These are phyloP conservation scores for Drosophila paucipuncta DNA, from an alignment of 2,888 invertebrate species.

Conservation along the genomic window DNA sequence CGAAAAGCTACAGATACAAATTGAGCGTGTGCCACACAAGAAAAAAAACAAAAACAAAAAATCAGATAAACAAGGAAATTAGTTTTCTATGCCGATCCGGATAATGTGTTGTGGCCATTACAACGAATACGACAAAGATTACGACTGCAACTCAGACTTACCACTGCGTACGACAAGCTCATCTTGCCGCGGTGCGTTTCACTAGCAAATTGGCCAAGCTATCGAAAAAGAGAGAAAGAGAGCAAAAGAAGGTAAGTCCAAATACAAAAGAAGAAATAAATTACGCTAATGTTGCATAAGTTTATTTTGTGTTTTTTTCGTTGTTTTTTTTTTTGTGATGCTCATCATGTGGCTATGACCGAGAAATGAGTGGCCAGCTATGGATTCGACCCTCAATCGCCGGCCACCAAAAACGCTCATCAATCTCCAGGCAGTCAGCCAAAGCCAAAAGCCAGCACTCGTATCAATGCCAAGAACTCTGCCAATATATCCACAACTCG, in stretches of 20 bases:
- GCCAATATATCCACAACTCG: conserved; percentile 18
- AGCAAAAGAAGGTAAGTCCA: conserved; percentile 37
- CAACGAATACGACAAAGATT: not conserved
- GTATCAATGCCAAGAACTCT: conserved; percentile 75
- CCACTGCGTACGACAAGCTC: conserved; percentile 74
- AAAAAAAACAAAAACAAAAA: not conserved
- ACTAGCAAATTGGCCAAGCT: conserved; percentile 62
- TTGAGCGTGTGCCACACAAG: not conserved
- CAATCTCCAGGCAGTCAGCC: conserved; percentile 55
- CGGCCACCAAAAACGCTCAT: conserved; percentile 45
- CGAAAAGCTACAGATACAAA: conserved; percentile 53
- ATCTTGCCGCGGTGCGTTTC: conserved; percentile 60
- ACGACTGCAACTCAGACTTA: conserved; percentile 56
- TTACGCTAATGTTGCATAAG: conserved; percentile 75
- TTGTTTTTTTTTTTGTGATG: conserved; percentile 12
- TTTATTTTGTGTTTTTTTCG: not conserved
- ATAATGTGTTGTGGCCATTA: conserved; percentile 27
- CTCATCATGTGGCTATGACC: conserved; percentile 37
- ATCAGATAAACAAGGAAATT: conserved; percentile 68
- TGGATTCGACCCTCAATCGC: conserved; percentile 48
- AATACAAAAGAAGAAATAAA: conserved; percentile 42
- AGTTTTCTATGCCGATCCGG: conserved; percentile 59
- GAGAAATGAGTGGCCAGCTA: conserved; percentile 35
- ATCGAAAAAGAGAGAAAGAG: conserved; percentile 36
- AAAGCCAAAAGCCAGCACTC: conserved; percentile 5